Conservation (phyloP, 2,113 vertebrate species). For the Calonectris borealis region DNA sequence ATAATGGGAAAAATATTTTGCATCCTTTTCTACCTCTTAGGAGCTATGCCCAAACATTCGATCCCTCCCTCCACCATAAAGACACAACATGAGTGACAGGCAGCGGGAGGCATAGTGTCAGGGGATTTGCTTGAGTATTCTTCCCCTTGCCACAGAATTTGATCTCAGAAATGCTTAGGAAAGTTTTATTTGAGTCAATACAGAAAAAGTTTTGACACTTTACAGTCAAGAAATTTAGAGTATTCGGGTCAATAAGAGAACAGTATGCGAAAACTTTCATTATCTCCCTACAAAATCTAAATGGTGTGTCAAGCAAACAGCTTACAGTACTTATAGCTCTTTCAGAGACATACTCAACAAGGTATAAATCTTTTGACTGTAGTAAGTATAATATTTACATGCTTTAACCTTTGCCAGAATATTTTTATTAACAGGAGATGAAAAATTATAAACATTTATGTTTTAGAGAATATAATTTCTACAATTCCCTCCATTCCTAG, state of each 20-base stretch:
- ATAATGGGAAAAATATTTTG: background rate
- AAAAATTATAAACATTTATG: background rate
- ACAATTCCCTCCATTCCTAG: background rate
- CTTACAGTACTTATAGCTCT: background rate
- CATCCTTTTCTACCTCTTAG: background rate
- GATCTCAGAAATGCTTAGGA: background rate
- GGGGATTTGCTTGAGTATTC: background rate
- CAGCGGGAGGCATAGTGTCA: background rate
- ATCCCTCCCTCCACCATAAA: background rate
- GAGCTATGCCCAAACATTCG: background rate
- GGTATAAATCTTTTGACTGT: background rate
- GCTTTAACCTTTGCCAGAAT: background rate
- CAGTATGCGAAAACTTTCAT: background rate
- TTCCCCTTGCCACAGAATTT: background rate
- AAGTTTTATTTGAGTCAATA: background rate
- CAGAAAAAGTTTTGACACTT: background rate
- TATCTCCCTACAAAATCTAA: background rate
- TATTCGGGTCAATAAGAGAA: background rate
- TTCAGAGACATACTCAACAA: background rate
- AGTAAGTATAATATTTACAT: conserved; percentile 17
- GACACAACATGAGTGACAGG: background rate
- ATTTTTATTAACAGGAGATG: background rate
- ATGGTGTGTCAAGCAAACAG: background rate
- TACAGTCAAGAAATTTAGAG: background rate
- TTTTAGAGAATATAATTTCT: background rate